Base-by-base conservation (phyloP, 2,113 vertebrate species). In the Vimba vimba region DNA sequence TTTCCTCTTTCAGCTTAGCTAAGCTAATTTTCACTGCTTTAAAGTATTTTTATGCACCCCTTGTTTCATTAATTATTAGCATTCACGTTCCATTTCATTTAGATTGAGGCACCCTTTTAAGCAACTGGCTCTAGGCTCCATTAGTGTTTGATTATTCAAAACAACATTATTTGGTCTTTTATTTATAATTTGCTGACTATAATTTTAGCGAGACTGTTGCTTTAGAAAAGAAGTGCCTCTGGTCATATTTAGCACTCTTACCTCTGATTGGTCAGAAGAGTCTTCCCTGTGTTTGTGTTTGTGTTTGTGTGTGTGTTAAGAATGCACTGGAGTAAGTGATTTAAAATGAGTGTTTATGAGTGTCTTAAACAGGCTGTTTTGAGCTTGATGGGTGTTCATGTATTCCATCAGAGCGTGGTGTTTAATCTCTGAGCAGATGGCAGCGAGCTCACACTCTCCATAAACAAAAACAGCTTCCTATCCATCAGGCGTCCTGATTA, bases 401-500 rank as follows among this genome's bases (percentile, higher is more conserved):
- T 83, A 73, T 83, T 83, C 68, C 50, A 83, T 83, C 81, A 73
- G 81, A 83, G 81, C 50, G 10, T 83, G 81, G 68, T 83, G 81
- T 83, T 83, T 83, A 73, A 73, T 83, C 81, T 73, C 50, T 9
- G 50, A 83, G 68, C 81, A 83, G 66, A 83, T 83, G 81, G 81
- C 81, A 39, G 80, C 4, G 5, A 73, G 81, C 81, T 71, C 81
- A 73, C 81, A 59, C 81, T 73, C 68, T 71, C 66, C 68, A 83
- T 83, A 83, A 83, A 83, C 81, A 83, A 83, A 79, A 83, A 83
- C 81, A 83, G 81, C 66, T 83, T 83, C 81, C 68, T 73, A 83
- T 83, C 81, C 68, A 83, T 83, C 81, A 83, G 81, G 66, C 81
- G 8, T 73, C 50, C 66, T 73, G 81, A 83, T 83, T 73, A 83